Percentiles rank a stretch among this genome's conserved stretches.
Conservation (phyloP, 2,888 invertebrate genomes). For the Mystacides longicornis region DNA sequence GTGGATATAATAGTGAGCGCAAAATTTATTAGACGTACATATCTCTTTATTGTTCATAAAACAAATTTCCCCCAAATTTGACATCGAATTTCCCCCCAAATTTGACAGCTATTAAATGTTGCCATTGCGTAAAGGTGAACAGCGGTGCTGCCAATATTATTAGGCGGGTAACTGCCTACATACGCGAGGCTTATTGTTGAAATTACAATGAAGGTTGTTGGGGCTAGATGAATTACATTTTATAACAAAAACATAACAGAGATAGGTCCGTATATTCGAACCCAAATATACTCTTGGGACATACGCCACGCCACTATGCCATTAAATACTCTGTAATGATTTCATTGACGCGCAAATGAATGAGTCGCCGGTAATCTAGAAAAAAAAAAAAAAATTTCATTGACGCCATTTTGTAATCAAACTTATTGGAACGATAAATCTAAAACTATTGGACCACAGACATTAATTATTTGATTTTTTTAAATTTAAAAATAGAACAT, state of each 20-base stretch:
- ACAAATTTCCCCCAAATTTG: too few species aligned
- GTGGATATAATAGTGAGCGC: too few species aligned
- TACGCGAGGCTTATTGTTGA: slow-evolving; percentile 12
- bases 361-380: too few species aligned
- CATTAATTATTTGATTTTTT: too few species aligned
- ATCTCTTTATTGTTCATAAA: too few species aligned
- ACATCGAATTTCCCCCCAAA: slow-evolving; percentile 4
- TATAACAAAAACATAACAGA: too few species aligned
- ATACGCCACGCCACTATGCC: slow-evolving; percentile 7
- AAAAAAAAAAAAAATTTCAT: neutral
- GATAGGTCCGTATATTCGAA: neutral
- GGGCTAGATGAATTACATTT: slow-evolving; percentile 9
- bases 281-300: slow-evolving; percentile 7
- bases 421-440: slow-evolving; percentile 5
- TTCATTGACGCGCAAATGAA: slow-evolving; percentile 11
- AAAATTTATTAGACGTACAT: too few species aligned
- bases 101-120: slow-evolving; percentile 1
- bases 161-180: slow-evolving; percentile 15
- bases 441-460: too few species aligned
- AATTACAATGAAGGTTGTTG: slow-evolving; percentile 8
- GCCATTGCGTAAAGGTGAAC: neutral
- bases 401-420: slow-evolving; percentile 17
- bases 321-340: slow-evolving; percentile 4
- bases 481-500: too few species aligned
- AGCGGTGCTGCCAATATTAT: slow-evolving; percentile 9